Base-by-base conservation (phyloP, 1,140 invertebrate species). In the Ericerus pela region DNA sequence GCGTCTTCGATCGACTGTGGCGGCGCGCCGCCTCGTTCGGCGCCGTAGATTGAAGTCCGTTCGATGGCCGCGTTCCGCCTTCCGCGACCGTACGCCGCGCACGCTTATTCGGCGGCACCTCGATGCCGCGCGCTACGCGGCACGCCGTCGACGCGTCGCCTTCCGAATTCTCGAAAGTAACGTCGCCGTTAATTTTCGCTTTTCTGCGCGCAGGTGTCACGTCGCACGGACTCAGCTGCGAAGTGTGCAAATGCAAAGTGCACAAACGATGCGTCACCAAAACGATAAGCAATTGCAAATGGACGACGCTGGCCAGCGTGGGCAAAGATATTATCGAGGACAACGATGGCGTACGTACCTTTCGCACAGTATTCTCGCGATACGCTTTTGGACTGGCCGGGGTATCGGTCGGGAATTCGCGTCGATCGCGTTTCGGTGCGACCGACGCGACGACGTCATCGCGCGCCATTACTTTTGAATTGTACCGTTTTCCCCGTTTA, bases 201-300 rank as follows among this genome's bases (percentile, higher is more conserved):
- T 14, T 58, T 36, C 43, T 37, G 54, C 54, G 60, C 67, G 36
- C 76, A 69, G 91, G 91, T 33, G 89, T 96, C 18, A 90, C 88
- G 1, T 91, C 88, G 33, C 88, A 95, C 68, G 92, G 92, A 26
- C 77, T 94, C 16, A 93, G 90, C 60, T 96, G 93, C 72, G 92
- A 96, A 75, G 82, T 96, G 10, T 97, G 92, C 77, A 96, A 96
- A 74, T 91, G 85, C 71, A 96, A 96, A 72, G 85, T 90, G 27
- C 93, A 96, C 72, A 96, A 96, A 71, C 73, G 85, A 54, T 97
- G 93, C 72, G 88, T 88, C 0, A 76, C 82, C 31, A 88, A 92
- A 70, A 88, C 91, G 53, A 82, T 88, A 63, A 87, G 86, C 61
- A 94, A 91, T 65, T 97, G 92, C 75, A 97, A 97, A 69, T 97